Conservation (phyloP, 2,797 vertebrate genomes). For the Sebastes hubbsi region DNA sequence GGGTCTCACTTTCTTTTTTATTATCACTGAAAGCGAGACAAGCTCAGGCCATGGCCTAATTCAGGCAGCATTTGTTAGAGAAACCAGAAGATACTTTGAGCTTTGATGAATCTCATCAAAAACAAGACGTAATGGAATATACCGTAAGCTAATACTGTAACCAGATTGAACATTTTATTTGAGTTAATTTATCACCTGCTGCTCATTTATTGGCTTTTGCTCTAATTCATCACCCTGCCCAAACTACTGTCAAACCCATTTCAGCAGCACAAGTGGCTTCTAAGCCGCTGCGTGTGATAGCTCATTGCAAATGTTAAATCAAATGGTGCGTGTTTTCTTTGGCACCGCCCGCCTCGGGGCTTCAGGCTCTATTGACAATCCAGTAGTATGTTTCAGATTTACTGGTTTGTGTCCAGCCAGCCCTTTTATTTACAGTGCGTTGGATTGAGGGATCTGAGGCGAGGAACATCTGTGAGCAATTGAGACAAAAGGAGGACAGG, state of each 20-base stretch:
- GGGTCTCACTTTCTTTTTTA: background rate
- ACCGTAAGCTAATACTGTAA: constrained; percentile 10
- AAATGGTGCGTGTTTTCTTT: constrained; percentile 66
- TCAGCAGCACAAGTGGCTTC: constrained; percentile 15
- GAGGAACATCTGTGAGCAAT: constrained; percentile 78
- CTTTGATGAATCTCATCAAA: constrained; percentile 25
- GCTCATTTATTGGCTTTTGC: constrained; percentile 8
- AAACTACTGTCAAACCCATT: constrained; percentile 7
- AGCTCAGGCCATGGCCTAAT: background rate
- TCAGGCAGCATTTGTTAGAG: background rate
- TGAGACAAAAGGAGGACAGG: constrained; percentile 54
- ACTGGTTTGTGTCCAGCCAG: constrained; percentile 60
- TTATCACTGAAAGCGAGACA: background rate
- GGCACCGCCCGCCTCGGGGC: constrained; percentile 33
- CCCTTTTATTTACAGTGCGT: constrained; percentile 71
- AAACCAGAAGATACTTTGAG: background rate
- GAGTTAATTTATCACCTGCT: constrained; percentile 16
- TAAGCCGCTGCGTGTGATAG: constrained; percentile 33
- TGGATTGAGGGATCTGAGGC: constrained; percentile 57
- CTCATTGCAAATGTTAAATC: constrained; percentile 57
- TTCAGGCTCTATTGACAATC: constrained; percentile 57
- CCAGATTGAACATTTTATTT: constrained; percentile 40
- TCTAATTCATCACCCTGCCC: background rate
- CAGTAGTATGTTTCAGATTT: constrained; percentile 74
- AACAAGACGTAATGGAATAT: constrained; percentile 21